Base-by-base conservation (phyloP, 2,888 invertebrate genomes). In the Tetanocera ferruginea region DNA sequence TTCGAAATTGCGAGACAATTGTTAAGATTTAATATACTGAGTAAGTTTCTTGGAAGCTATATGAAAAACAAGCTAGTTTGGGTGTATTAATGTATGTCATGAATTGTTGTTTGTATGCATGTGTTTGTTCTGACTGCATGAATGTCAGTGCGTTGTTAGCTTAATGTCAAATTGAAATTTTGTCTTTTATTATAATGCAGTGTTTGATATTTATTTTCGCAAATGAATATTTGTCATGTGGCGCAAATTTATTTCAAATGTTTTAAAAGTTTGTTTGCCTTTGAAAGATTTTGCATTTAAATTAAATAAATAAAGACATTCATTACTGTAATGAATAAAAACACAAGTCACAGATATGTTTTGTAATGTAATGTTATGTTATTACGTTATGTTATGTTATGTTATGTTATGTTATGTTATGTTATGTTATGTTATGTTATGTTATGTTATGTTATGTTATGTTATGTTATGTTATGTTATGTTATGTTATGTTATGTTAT, bases 151-250 rank as follows among this genome's bases (percentile, higher is more conserved):
- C 14, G 11, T 43, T 43, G 11, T 43, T 43, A 11, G 43, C 43
- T 31, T 66, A 5, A 19, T 23, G 17, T 28, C 55, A n/a, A 55
- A n/a, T 28, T 8, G 23, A 14, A 23, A 25, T 60, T 28, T 9
- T 25, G 43, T 60, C 23, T 5, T 28, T 23, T 43, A 31, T 34
- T 37, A 34, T 37, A 17, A 11, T 66, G 28, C n/a, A 28, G 49
- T 43, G 52, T 25, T 55, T 43, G 43, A 37, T 55, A 75, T 75
- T 75, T 75, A 49, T 75, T 75, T n/a, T 75, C 2, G 31, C 64
- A 55, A 75, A 75, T 75, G 51, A 75, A 75, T 67, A 55, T 67
- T 75, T 75, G 52, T 66, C 55, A 66, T 55, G 67, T 55, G 55
- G 31, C 57, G 60, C 31, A 67, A 66, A 75, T 52, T 52, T 43